Evolutionary conservation across 2,797 vertebrate species (phyloP).

Genomic region (Leontocebus nigricollis): DNA sequence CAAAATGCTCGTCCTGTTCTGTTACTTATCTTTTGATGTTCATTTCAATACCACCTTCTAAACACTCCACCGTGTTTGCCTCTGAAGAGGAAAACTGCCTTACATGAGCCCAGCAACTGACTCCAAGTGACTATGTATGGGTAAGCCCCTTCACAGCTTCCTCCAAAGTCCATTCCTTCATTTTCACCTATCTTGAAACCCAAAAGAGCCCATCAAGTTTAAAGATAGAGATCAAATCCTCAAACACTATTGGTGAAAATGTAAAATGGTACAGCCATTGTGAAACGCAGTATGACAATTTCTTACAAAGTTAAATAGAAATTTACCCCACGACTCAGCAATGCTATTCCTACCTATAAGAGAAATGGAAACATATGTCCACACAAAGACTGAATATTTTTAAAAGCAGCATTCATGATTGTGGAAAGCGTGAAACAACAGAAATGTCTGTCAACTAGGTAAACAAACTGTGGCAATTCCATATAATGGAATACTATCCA

Average conservation of each 20-base stretch:
- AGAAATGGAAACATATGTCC: background rate
- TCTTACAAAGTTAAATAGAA: slow-evolving; percentile 17
- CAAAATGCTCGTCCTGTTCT: background rate
- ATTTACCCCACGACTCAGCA: background rate
- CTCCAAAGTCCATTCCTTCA: background rate
- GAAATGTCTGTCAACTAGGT: background rate
- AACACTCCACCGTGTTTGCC: background rate
- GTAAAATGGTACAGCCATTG: background rate
- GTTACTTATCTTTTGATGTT: background rate
- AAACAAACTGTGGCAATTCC: background rate
- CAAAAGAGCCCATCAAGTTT: background rate
- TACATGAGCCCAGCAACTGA: too few species aligned
- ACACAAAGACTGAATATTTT: background rate
- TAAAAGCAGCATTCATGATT: background rate
- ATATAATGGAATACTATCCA: background rate
- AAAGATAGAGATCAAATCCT: background rate
- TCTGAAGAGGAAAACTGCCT: background rate
- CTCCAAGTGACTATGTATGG: background rate
- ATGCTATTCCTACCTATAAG: background rate
- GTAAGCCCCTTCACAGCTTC: background rate
- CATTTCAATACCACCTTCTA: background rate
- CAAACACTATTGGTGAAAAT: background rate
- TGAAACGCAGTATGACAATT: background rate
- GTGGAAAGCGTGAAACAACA: background rate
- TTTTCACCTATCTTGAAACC: background rate